Evolutionary conservation across 1,140 invertebrate genomes (phyloP), one percentile per base, ranked within the genome.

Genomic region (Teleogryllus occipitalis): DNA sequence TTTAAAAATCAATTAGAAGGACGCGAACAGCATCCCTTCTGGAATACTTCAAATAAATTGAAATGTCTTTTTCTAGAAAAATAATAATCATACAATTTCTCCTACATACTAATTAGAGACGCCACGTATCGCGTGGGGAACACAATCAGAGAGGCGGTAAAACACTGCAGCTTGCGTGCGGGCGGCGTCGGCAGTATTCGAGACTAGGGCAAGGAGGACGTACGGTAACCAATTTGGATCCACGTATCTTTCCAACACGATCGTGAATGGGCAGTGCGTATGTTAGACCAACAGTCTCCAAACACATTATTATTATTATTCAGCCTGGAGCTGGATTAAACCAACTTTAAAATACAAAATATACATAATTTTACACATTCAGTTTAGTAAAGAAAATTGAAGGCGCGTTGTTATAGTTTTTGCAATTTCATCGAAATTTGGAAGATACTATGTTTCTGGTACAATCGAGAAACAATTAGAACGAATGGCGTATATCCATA

Each of bases 1-100:
- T 65, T 65, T 65, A 65, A 65, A 65, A 65, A 65, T 65, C 54
- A 65, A 65, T 65, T 65, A 10, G 54, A 65, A 65, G 54, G 54
- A 39, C 18, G 54, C 18, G 7, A 65, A 65, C 18, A 65, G 18
- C 54, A 18, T 65, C 10, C 18, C 10, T 65, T 65, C 54, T 18
- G 54, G 54, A 65, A 65, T 65, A 65, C 54, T 65, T 65, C 10
- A 14, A 65, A 65, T 65, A 14, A 65, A 65, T 65, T 65, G 10
- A 65, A 65, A 65, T 65, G 54, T 65, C 54, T 65, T 65, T 39
- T 65, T 65, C 54, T 65, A 65, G 10, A 65, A 65, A 65, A 65
- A 65, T 65, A 65, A 65, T 10, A 65, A 65, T 18, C 18, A 65
- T 65, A 65, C 54, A 10, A 65, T 65, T 65, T 65, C 54, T 65